Evolutionary conservation across 2,113 vertebrate species (phyloP), one percentile per base, ranked within the genome.

Genomic region (Fregata magnificens): DNA sequence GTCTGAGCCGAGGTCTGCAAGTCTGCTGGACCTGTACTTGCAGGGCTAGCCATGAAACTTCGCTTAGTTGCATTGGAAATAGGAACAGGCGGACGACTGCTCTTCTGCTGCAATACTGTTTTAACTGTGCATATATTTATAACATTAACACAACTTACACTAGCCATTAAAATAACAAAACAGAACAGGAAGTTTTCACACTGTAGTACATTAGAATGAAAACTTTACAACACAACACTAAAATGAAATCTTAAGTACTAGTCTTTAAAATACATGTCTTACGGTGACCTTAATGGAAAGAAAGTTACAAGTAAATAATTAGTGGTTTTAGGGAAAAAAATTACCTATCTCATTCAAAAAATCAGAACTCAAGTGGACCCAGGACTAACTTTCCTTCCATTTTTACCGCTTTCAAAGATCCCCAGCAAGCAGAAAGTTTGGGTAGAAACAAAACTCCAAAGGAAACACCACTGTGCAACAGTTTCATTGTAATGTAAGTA

Each of bases 51-150:
- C 98, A 99, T 96, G 97, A 99, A 99, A 71, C 99, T 99, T 31
- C 98, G 98, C 94, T 99, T 99, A 44, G 99, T 99, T 49, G 98
- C 98, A 2, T 98, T 99, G 94, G 99, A 99, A 79, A 99, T 98
- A 2, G 99, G 98, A 4, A 99, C 93, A 0, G 98, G 99, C 0
- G 99, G 97, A 12, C 99, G 98, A 56, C 98, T 98, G 95, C 98
- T 98, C 95, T 99, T 99, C 34, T 99, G 98, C 89, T 99, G 99
- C 61, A 99, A 87, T 93, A 98, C 97, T 24, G 98, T 82, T 96
- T 99, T 99, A 77, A 98, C 99, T 99, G 93, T 9, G 90, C 32
- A 93, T 7, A 70, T 13, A 86, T 74, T 56, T 3, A 86, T 13
- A 82, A n/a, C 7, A 2, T 74, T 36, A 87, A 2, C 20, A 25